Evolutionary conservation across 2,113 vertebrate genomes (phyloP), one percentile per base, ranked within the genome.

Genomic region (Clarias gariepinus): DNA sequence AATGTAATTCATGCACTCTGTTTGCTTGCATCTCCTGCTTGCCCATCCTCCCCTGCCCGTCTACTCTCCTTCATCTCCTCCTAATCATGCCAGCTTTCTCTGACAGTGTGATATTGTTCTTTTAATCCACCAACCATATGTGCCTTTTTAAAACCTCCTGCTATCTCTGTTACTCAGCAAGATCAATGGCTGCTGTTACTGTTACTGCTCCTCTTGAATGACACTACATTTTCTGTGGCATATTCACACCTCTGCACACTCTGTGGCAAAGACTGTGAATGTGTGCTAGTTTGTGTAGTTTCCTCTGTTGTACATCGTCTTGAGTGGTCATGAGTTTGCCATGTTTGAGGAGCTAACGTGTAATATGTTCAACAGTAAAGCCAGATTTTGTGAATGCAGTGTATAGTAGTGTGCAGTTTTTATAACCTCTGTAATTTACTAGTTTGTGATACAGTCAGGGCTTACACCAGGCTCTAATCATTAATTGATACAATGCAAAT

Each of bases 1-100:
- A 94, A 97, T 97, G 97, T 97, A 97, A 97, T 80, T 76, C 85
- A 85, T 60, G 73, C n/a, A 60, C 68, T n/a, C 28, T 86, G 80
- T 82, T 91, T 92, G 93, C 89, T 78, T 90, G 86, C 89, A 64
- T 76, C 25, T 81, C 25, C 4, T 78, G 25, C 91, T 47, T 74
- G 55, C 78, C 53, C 53, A 47, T 64, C 81, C 74, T 57, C 61
- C 69, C 78, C 73, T 52, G 41, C 81, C 77, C 73, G 57, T 60
- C 71, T 33, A 19, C 68, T 33, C 57, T 47, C 23, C 60, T n/a
- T 30, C 12, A 28, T 60, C 80, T 61, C 23, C 66, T 64, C 18
- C 71, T 53, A 41, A 58, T 85, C 36, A 28, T 82, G 15, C n/a
- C 33, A 60, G 36, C 61, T 47, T 47, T 21, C 36, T 68, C 53